Evolutionary conservation across 2,113 vertebrate genomes (phyloP).

Genomic region (Scomber japonicus): DNA sequence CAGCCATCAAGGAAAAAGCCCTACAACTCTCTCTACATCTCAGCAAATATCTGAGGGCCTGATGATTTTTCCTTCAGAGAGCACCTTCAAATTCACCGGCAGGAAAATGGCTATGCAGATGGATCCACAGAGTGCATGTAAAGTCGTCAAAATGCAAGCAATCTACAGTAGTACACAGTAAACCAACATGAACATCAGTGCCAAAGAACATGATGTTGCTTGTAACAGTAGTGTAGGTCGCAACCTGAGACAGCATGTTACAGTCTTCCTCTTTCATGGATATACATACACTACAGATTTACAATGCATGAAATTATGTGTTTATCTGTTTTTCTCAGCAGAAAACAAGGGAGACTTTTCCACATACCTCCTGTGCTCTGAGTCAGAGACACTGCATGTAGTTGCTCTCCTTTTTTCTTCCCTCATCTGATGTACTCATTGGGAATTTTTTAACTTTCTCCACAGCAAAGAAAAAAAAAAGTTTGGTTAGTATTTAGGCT

Average conservation of each 20-base stretch:
- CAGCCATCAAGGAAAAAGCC: background rate
- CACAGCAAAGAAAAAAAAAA: no score
- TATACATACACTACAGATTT: background rate
- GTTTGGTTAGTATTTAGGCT: background rate
- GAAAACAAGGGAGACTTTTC: background rate
- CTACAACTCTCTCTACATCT: background rate
- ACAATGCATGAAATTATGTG: background rate
- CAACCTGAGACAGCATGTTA: background rate
- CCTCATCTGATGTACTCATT: background rate
- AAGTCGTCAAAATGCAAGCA: background rate
- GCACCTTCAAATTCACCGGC: background rate
- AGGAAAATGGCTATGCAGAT: background rate
- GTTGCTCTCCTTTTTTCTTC: background rate
- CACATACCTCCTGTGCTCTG: background rate
- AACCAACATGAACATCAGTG: background rate
- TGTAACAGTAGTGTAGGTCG: background rate
- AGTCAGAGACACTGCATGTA: background rate
- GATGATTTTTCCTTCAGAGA: background rate
- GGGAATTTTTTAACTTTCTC: background rate
- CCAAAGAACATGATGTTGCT: background rate
- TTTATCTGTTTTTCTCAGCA: slow-evolving; percentile 19
- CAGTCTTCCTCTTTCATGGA: slow-evolving; percentile 3
- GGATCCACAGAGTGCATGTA: rapidly evolving
- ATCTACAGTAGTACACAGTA: background rate
- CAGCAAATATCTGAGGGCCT: background rate